Evolutionary conservation across 2,888 invertebrate species (phyloP).

Genomic region (Eudasyphora cyanicolor): DNA sequence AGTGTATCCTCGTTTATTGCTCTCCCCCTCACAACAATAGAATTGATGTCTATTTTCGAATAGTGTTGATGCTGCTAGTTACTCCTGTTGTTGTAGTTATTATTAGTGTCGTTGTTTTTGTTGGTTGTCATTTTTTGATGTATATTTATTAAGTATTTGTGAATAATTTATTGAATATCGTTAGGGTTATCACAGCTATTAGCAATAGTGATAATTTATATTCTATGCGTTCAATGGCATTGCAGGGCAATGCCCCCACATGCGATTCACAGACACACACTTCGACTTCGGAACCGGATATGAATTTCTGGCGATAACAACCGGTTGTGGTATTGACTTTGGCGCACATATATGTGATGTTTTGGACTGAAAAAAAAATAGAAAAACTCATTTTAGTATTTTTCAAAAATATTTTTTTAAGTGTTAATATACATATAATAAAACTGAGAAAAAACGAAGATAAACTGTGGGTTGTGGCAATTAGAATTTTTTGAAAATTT

Average conservation of each 20-base stretch:
- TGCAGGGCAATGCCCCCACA: conserved; percentile 80
- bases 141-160: conserved; percentile 52
- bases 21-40: conserved; percentile 1
- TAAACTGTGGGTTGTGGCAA: no score
- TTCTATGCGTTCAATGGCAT: conserved; percentile 67
- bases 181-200: conserved; percentile 59
- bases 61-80: background rate
- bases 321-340: conserved; percentile 83
- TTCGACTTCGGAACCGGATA: conserved; percentile 80
- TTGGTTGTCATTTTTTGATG: conserved; percentile 2
- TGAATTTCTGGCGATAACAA: conserved; percentile 82
- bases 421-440: no score
- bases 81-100: background rate
- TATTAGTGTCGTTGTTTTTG: conserved; percentile 9
- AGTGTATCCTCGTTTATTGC: background rate
- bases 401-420: no score
- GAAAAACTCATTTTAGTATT: background rate
- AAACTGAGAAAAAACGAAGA: no score
- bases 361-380: conserved; percentile 81
- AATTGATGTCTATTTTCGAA: background rate
- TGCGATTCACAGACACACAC: conserved; percentile 81
- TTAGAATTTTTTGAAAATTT: no score
- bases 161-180: conserved; percentile 61
- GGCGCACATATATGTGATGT: conserved; percentile 86
- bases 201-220: conserved; percentile 60